Evolutionary conservation across 2,888 invertebrate genomes (phyloP).

Genomic region (Andrena chrysosceles): DNA sequence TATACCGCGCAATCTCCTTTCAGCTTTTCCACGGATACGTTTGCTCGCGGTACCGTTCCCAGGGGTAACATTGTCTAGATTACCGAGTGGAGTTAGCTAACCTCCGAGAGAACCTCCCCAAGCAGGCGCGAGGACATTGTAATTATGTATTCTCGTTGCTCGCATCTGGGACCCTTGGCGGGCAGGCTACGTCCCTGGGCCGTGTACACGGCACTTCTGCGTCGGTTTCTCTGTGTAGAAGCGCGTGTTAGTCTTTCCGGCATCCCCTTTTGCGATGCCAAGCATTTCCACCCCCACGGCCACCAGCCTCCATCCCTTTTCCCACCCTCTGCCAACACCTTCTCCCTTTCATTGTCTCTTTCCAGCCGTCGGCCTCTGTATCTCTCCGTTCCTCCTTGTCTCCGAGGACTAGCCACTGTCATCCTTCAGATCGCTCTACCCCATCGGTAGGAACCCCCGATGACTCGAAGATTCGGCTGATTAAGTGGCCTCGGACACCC

Average conservation of each 20-base stretch:
- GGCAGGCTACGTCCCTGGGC: conserved; percentile 55
- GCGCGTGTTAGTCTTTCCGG: conserved; percentile 55
- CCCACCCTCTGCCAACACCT: conserved; percentile 53
- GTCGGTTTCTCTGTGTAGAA: conserved; percentile 31
- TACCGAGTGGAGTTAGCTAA: conserved; percentile 77
- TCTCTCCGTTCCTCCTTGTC: conserved; percentile 25
- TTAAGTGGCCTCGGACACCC: conserved; percentile 49
- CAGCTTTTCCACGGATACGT: conserved; percentile 73
- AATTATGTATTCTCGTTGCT: conserved; percentile 81
- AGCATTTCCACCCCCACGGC: conserved; percentile 25
- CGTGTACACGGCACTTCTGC: conserved; percentile 48
- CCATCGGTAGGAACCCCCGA: conserved; percentile 35
- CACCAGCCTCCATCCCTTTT: conserved; percentile 41
- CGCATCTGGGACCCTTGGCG: conserved; percentile 77
- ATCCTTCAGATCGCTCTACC: conserved; percentile 16
- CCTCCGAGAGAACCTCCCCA: conserved; percentile 73
- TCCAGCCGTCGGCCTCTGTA: not conserved
- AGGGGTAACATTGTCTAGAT: conserved; percentile 78
- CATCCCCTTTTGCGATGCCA: conserved; percentile 54
- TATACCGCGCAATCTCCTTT: conserved; percentile 69
- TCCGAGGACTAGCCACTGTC: conserved; percentile 27
- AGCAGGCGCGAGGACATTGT: conserved; percentile 78
- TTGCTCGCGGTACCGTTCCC: conserved; percentile 68
- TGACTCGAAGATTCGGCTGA: conserved; percentile 60
- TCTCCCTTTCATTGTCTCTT: conserved; percentile 8